Conservation (phyloP, 1,140 invertebrate genomes). For the Musca domestica region DNA sequence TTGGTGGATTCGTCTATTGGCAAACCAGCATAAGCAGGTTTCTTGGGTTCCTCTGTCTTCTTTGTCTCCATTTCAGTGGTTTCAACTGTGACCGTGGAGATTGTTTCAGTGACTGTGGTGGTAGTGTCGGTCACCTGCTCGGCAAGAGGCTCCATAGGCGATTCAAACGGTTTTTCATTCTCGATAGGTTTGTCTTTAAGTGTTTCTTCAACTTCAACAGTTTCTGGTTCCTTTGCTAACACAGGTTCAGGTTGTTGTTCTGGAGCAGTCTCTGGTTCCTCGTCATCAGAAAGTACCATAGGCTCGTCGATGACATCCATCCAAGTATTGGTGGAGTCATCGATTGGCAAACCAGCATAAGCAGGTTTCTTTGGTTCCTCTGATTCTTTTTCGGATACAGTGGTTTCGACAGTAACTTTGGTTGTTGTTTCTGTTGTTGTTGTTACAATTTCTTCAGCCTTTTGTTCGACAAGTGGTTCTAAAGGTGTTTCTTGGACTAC, state of each 20-base stretch:
- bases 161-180: not conserved
- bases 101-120: not conserved
- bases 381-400: not conserved
- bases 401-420: not conserved
- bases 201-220: not conserved
- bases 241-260: not conserved
- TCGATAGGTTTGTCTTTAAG: not conserved
- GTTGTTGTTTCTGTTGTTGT: not conserved
- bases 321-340: conserved; percentile 56
- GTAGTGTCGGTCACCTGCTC: not conserved
- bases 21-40: conserved; percentile 51
- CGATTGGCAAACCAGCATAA: conserved; percentile 53
- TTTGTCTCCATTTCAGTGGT: no score
- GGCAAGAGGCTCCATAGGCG: not conserved
- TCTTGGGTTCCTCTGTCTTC: conserved; percentile 25
- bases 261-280: not conserved
- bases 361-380: conserved; percentile 29
- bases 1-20: conserved; percentile 56
- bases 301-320: conserved; percentile 58
- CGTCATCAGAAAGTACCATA: conserved; percentile 42
- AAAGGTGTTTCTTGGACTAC: not conserved
- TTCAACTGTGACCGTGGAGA: no score
- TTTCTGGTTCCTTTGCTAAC: not conserved
- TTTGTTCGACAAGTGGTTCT: not conserved
- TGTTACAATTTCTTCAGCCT: not conserved